phyloP scores from a whole-genome alignment of 2,888 invertebrate genomes.

The Sinodicranocentrus sp. region DNA sequence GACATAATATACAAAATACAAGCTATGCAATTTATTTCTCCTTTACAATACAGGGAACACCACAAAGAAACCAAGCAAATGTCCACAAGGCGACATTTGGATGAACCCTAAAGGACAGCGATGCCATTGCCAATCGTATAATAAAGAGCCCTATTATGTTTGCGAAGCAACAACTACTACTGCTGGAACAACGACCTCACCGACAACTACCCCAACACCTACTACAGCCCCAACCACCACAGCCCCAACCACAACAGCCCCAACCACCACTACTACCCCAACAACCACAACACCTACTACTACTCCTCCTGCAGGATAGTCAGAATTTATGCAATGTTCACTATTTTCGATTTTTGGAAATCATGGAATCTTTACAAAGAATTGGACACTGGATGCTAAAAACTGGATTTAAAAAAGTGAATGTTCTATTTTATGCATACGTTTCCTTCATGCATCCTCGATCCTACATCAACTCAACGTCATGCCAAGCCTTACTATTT shows the following conservation, averaged over 20 bases:
- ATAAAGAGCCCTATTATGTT: constrained; percentile 23
- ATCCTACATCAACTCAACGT: too few relatives aligned
- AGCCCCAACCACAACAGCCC: not conserved
- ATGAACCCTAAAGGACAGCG: constrained; percentile 30
- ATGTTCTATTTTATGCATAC: too few relatives aligned
- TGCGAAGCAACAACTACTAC: constrained; percentile 28
- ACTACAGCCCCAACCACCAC: not conserved
- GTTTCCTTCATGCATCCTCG: too few relatives aligned
- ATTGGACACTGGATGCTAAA: too few relatives aligned
- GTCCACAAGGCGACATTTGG: constrained; percentile 33
- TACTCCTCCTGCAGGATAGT: too few relatives aligned
- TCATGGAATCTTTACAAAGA: too few relatives aligned
- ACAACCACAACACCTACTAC: not conserved
- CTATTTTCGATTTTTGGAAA: too few relatives aligned
- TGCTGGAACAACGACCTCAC: not conserved
- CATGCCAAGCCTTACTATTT: too few relatives aligned
- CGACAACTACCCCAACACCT: not conserved
- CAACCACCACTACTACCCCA: not conserved
- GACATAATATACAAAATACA: too few relatives aligned
- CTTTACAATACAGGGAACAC: not conserved
- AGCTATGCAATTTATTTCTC: too few relatives aligned
- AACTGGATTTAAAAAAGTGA: too few relatives aligned
- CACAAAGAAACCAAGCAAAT: constrained; percentile 7
- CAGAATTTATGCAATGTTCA: too few relatives aligned
- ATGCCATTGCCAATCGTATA: constrained; percentile 29